Conservation (phyloP, 2,113 vertebrate genomes). For the Larimichthys crocea region DNA sequence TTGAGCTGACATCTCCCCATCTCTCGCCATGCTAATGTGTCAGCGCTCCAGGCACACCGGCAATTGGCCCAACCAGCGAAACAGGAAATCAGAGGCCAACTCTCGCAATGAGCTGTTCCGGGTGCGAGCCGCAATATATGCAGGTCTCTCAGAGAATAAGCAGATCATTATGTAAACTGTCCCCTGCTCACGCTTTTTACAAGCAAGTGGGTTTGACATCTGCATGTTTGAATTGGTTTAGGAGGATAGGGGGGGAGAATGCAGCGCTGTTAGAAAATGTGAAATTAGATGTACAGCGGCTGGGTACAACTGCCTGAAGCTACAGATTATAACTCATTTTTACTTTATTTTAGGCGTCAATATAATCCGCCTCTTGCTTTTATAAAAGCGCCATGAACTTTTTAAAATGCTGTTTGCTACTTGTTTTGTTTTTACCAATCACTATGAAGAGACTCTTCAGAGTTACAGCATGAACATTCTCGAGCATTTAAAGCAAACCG, state of each 20-base stretch:
- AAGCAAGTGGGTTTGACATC: conserved; percentile 57
- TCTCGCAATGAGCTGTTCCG: conserved; percentile 39
- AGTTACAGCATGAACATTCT: not conserved
- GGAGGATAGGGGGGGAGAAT: not conserved
- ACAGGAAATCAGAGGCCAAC: conserved; percentile 43
- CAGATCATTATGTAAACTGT: conserved; percentile 66
- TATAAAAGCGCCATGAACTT: not conserved
- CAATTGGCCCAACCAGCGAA: conserved; percentile 38
- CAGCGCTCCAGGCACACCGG: conserved; percentile 48
- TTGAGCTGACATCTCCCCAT: conserved; percentile 55
- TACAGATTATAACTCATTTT: conserved; percentile 41
- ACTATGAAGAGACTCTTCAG: conserved; percentile 6
- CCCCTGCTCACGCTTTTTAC: conserved; percentile 35
- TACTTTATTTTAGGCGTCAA: conserved; percentile 23
- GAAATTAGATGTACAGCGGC: conserved; percentile 46
- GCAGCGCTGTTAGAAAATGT: conserved; percentile 29
- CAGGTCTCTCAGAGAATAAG: conserved; percentile 45
- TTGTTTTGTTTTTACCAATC: not conserved
- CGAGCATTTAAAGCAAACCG: conserved; percentile 16
- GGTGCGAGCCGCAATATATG: conserved; percentile 51
- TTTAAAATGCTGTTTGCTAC: not conserved
- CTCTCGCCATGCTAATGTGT: conserved; percentile 56
- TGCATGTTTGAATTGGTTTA: conserved; percentile 52
- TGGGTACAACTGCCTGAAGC: conserved; percentile 15
- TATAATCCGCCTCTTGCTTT: conserved; percentile 19